Evolutionary conservation across 2,888 invertebrate species (phyloP).

Genomic region (Psylliodes chrysocephalus): DNA sequence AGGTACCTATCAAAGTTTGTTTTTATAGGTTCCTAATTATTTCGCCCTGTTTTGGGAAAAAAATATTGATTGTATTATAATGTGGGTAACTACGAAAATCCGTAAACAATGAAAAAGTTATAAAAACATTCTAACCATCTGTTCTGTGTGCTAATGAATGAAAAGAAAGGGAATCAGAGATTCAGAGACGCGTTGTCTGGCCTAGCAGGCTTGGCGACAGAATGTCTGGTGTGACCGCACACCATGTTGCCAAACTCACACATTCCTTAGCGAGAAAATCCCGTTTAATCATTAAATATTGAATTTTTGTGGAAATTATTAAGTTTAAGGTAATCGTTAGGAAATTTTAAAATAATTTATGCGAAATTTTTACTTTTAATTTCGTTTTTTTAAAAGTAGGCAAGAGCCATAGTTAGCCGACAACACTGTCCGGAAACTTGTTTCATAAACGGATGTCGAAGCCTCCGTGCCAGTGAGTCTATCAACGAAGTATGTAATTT

Average conservation of each 20-base stretch:
- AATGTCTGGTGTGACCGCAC: constrained; percentile 87
- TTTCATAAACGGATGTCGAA: constrained; percentile 80
- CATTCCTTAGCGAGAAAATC: constrained; percentile 59
- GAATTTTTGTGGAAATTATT: constrained; percentile 8
- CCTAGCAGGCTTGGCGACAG: constrained; percentile 89
- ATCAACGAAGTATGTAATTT: constrained; percentile 57
- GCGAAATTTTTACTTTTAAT: background rate
- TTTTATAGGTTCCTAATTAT: too few relatives aligned
- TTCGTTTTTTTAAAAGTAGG: constrained; percentile 43
- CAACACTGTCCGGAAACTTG: constrained; percentile 75
- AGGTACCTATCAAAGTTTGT: too few relatives aligned
- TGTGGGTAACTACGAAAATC: constrained; percentile 26
- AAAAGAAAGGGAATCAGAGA: constrained; percentile 67
- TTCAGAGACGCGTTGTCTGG: constrained; percentile 83
- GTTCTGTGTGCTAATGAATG: constrained; percentile 51
- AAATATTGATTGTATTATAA: background rate
- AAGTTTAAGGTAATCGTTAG: background rate
- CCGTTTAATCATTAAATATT: background rate
- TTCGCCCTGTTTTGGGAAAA: too few relatives aligned
- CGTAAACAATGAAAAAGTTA: constrained; percentile 33
- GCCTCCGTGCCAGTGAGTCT: constrained; percentile 61
- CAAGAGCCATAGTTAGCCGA: constrained; percentile 57
- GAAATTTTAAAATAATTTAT: too few relatives aligned
- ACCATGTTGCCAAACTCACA: constrained; percentile 73
- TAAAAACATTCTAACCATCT: constrained; percentile 40